Base-by-base conservation (phyloP, 2,888 invertebrate species). In the Himalopsyche kuldschensis region DNA sequence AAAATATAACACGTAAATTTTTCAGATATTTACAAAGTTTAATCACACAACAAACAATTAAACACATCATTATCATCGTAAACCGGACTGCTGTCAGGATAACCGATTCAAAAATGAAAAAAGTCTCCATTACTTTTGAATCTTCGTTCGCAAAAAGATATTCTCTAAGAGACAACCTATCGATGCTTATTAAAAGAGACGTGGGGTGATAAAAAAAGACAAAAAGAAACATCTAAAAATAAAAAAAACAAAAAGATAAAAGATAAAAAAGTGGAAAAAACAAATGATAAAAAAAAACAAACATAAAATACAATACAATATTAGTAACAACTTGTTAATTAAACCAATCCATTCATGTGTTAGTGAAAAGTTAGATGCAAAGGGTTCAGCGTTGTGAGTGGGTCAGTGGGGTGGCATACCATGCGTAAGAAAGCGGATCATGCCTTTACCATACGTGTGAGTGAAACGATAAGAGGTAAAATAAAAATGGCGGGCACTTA, bases 401-500 rank as follows among this genome's bases (percentile, higher is more conserved):
- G 30, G 69, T 69, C 27, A 11, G 69, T 15, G 55, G 75, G 32
- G 75, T 75, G 75, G 5, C 31, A 75, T 32, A 76, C 32, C 76
- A 35, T 32, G 41, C 41, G 32, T 32, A 76, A 35, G 24, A 76
- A 76, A 76, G 76, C 76, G 24, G 35, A 24, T 32, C 35, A 76
- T 76, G 76, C 76, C 6, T 20, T 76, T n/a, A 15, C n/a, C 8
- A 31, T 15, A 75, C 10, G n/a, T 32, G 76, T 76, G 41, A 76
- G 32, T 35, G 32, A 76, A 41, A 35, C 76, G 32, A 76, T 41
- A 35, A 41, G 32, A 76, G 20, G 76, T 35, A 46, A 35, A 46
- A 47, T 35, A 46, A 79, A 75, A 24, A 27, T 27, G 80, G 24
- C 41, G 30, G 90, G 90, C 92, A 95, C 95, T 96, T 96, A 97